Evolutionary conservation across 2,113 vertebrate genomes (phyloP).

Genomic region (Phoxinus phoxinus): DNA sequence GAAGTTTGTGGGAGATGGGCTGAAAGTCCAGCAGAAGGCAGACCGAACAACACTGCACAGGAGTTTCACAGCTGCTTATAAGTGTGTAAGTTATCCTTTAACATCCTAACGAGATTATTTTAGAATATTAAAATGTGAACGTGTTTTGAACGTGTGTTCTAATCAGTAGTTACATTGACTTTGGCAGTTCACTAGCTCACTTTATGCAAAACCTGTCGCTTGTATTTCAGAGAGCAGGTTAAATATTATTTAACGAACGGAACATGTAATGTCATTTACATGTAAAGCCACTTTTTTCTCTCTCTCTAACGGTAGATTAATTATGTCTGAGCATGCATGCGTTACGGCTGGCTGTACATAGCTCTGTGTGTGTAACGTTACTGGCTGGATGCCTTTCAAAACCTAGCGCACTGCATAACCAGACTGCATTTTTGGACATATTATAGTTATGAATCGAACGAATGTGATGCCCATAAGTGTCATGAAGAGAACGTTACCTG

Average conservation of each 20-base stretch:
- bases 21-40: slow-evolving; percentile 40
- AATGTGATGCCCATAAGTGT: neutral
- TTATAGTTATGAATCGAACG: neutral
- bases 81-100: neutral
- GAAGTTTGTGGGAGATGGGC: slow-evolving; percentile 61
- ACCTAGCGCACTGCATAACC: neutral
- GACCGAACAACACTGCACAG: neutral
- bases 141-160: neutral
- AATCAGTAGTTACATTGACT: neutral
- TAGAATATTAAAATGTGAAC: neutral
- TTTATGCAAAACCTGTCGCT: slow-evolving; percentile 2
- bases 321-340: slow-evolving; percentile 14
- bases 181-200: neutral
- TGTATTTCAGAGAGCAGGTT: neutral
- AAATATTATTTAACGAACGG: neutral
- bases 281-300: neutral
- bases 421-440: neutral
- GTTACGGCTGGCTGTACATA: neutral
- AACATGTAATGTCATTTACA: neutral
- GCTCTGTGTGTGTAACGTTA: neutral
- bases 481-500: neutral
- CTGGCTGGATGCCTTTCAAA: neutral
- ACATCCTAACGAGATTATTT: neutral
- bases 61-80: slow-evolving; percentile 14
- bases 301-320: neutral